Base-by-base conservation (phyloP, 1,140 invertebrate species). In the Trichonephila inaurata region DNA sequence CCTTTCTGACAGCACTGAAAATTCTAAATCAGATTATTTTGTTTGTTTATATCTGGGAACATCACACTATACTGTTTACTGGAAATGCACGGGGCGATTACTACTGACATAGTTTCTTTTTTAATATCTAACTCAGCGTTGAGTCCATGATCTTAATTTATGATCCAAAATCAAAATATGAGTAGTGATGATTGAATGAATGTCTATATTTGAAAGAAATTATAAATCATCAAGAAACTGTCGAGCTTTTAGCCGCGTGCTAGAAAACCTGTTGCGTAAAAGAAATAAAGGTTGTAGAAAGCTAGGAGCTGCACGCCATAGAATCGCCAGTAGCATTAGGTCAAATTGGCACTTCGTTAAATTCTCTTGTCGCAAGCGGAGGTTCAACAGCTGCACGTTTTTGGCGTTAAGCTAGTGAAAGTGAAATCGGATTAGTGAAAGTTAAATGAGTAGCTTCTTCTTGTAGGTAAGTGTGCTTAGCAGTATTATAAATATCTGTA, bases 191-290 rank as follows among this genome's bases (percentile, higher is more conserved):
- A 77, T 77, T 77, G 72, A 77, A 40, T 1, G 6, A 24, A 19
- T 18, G 33, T 77, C 72, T 7, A 77, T 40, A 77, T 2, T 28
- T 28, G 2, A 18, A 77, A 77, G 33, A 77, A 33, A 33, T 18
- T 18, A 33, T 40, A 77, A 77, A 19, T 77, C 72, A 40, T 14
- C 8, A 24, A 14, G 28, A 18, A 18, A 33, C 72, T 18, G 18
- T 40, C 62, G 16, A 33, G 24, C 16, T 77, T 69, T 21, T 12
- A 6, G 24, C 14, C 14, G 18, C 33, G 72, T 0, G 72, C 28
- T 77, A 14, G 18, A 77, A 77, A 77, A 77, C 72, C 72, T 19
- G 72, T 77, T 77, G 28, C 72, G 72, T 19, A 77, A 77, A 77
- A 77, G 33, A 77, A 77, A 40, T 5, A 18, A 28, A 77, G 33